Percentiles rank a stretch among this genome's conserved stretches.
Evolutionary conservation across 2,797 vertebrate species (phyloP).

Genomic region (Rhinella marina): DNA sequence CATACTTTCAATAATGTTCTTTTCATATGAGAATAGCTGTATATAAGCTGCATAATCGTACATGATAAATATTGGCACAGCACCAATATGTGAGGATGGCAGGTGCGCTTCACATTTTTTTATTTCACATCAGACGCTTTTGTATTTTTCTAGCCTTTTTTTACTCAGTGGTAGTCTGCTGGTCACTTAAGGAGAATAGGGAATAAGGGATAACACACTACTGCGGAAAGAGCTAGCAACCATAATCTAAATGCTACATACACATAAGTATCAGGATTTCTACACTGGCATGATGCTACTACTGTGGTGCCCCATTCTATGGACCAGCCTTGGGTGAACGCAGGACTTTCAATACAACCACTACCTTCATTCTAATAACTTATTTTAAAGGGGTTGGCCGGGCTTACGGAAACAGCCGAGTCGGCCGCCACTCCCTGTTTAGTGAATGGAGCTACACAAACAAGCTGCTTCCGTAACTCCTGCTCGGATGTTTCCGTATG

Average conservation of each 20-base stretch:
- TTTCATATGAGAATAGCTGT: background rate
- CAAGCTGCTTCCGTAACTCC: no score
- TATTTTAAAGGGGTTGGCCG: no score
- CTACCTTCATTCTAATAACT: no score
- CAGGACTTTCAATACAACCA: background rate
- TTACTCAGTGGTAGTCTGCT: background rate
- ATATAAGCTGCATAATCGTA: constrained; percentile 1
- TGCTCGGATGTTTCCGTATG: no score
- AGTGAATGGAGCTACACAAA: no score
- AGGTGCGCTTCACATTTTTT: background rate
- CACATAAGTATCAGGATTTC: background rate
- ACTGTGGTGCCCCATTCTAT: background rate
- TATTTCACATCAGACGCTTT: background rate
- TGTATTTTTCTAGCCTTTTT: background rate
- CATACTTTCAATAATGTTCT: background rate
- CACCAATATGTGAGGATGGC: background rate
- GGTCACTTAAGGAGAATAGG: background rate
- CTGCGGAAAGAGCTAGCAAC: background rate
- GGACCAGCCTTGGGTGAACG: background rate
- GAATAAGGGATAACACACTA: background rate
- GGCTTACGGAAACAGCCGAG: no score
- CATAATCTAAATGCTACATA: background rate
- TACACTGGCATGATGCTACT: background rate
- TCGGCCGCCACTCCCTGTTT: no score
- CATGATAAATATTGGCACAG: background rate